Evolutionary conservation across 2,888 invertebrate genomes (phyloP).

Genomic region (Amiota mariae): DNA sequence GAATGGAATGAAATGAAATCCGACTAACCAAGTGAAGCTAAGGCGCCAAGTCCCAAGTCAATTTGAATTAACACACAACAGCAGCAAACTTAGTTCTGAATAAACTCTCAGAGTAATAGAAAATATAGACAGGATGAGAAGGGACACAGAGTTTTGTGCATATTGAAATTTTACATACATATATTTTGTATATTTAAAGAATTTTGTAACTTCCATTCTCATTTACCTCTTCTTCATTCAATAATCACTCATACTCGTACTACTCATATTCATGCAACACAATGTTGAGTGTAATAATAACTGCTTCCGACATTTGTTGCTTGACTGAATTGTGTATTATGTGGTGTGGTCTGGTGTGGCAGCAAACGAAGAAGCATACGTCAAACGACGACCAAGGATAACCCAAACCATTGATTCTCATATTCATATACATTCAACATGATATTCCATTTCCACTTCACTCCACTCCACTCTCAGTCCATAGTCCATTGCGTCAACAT

Average conservation of each 20-base stretch:
- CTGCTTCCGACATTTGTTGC: conserved; percentile 56
- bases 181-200: conserved; percentile 28
- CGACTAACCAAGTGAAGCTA: neutral
- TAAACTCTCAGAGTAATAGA: neutral
- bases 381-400: too few species aligned
- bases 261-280: neutral
- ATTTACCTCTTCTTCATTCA: conserved; percentile 35
- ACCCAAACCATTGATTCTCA: too few species aligned
- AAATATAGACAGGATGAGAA: neutral
- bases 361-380: too few species aligned
- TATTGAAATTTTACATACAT: neutral
- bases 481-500: too few species aligned
- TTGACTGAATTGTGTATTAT: neutral
- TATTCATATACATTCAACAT: too few species aligned
- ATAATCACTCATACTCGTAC: conserved; percentile 56
- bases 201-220: conserved; percentile 40
- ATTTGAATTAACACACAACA: conserved; percentile 52
- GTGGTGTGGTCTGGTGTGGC: too few species aligned
- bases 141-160: neutral
- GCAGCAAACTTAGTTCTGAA: neutral
- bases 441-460: too few species aligned
- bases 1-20: neutral
- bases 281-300: conserved; percentile 56
- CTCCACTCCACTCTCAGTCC: too few species aligned
- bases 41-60: conserved; percentile 52